Evolutionary conservation across 2,888 invertebrate genomes (phyloP), one percentile per base, ranked within the genome.

Genomic region (Zeuzera pyrina): DNA sequence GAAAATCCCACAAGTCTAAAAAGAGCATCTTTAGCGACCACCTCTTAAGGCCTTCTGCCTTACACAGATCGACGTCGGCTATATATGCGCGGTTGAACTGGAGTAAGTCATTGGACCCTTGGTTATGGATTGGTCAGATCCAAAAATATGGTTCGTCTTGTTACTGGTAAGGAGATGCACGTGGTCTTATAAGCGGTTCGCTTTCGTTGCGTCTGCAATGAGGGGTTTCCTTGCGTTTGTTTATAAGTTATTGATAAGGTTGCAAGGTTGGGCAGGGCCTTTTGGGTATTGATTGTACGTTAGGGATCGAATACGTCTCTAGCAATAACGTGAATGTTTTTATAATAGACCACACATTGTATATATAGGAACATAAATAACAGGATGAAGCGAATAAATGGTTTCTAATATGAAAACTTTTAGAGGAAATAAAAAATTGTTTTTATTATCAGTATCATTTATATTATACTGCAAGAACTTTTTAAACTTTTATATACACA

Each of bases 41-140:
- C 66, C 67, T 41, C 52, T 67, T 70, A 66, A 67, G 71, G 70
- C 39, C 41, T 37, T 49, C 34, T n/a, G 41, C 67, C 68, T 58
- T 71, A 67, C 58, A 33, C 51, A 67, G 70, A 57, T 56, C 44
- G 45, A 15, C 24, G 29, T 31, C 39, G 42, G 47, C 71, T 71
- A 67, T 68, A 69, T 73, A 72, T 46, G 72, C 52, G 48, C 46
- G 50, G 52, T 10, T 4, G n/a, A 60, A 58, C 51, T 63, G 57
- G 61, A 63, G 61, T 66, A 61, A 55, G 55, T 47, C 57, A 57
- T 49, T 46, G 52, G 43, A n/a, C 51, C 59, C 63, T 62, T 57
- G 45, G 50, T 62, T 73, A 74, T 71, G 76, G 73, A 64, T 70
- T 50, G 73, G 55, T n/a, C n/a, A n/a, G n/a, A 57, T 57, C 77